These are phyloP conservation scores for Aphaenogaster rudis DNA, from an alignment of 1,140 invertebrate genomes.

Conservation along the genomic window DNA sequence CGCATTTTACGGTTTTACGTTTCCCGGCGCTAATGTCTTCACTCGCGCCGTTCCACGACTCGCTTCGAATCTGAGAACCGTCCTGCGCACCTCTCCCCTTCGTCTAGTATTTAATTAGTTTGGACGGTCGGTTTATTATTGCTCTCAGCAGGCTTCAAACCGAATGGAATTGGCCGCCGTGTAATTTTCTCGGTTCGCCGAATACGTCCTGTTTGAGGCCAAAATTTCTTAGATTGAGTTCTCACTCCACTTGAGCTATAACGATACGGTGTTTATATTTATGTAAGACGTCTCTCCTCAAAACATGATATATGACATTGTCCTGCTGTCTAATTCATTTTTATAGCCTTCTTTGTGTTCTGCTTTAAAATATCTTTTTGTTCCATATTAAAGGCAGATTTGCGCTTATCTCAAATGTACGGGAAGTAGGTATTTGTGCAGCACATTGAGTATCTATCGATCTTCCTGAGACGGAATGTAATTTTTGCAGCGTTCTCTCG, in stretches of 20 bases:
- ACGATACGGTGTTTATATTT: not conserved
- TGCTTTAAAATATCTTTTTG: not conserved
- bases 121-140: constrained; percentile 59
- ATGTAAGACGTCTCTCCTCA: not conserved
- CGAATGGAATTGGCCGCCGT: constrained; percentile 17
- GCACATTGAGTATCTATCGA: not conserved
- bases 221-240: not conserved
- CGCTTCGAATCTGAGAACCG: not conserved
- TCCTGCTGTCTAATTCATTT: not conserved
- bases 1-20: constrained; percentile 60
- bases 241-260: not conserved
- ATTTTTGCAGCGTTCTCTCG: constrained; percentile 75
- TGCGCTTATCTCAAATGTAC: not conserved
- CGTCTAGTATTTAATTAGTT: constrained; percentile 74
- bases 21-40: constrained; percentile 67
- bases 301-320: not conserved
- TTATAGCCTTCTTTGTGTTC: not conserved
- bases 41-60: not conserved
- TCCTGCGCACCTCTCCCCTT: not conserved
- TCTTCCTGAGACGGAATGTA: constrained; percentile 35
- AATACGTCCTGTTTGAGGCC: not conserved
- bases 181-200: constrained; percentile 21
- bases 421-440: not conserved
- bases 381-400: not conserved
- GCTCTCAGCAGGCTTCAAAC: constrained; percentile 10